Evolutionary conservation across 2,888 invertebrate genomes (phyloP).

Genomic region (Atethmia centrago): DNA sequence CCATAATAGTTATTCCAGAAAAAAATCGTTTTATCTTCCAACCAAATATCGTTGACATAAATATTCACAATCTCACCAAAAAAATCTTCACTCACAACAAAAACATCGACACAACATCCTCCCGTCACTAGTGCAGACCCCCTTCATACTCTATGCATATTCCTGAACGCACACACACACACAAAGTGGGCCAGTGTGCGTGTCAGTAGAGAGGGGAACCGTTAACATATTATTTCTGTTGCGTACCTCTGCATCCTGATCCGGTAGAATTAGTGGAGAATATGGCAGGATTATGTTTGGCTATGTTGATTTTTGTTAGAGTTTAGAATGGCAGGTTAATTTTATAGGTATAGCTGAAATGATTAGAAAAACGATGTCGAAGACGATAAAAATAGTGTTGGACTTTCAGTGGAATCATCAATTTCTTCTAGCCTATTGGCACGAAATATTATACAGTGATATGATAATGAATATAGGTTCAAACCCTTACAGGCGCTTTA

Average conservation of each 20-base stretch:
- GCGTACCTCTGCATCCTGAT: constrained; percentile 35
- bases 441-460: too few relatives aligned
- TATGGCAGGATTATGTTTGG: neutral
- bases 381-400: neutral
- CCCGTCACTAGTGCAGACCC: constrained; percentile 49
- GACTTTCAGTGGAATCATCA: neutral
- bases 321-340: too few relatives aligned
- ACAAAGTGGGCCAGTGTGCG: constrained; percentile 37
- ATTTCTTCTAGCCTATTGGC: too few relatives aligned
- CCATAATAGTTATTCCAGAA: too few relatives aligned
- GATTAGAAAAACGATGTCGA: neutral
- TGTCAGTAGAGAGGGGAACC: constrained; percentile 43
- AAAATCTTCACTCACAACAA: neutral
- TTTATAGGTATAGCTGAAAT: too few relatives aligned
- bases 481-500: too few relatives aligned
- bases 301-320: neutral
- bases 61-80: neutral
- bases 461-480: too few relatives aligned
- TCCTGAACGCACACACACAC: constrained; percentile 42
- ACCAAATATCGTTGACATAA: neutral
- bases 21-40: too few relatives aligned
- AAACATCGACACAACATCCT: constrained; percentile 42
- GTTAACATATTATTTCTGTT: constrained; percentile 45
- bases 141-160: constrained; percentile 57
- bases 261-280: constrained; percentile 43